Evolutionary conservation across 1,140 invertebrate species (phyloP), one percentile per base, ranked within the genome.

Genomic region (Penaeus indicus): DNA sequence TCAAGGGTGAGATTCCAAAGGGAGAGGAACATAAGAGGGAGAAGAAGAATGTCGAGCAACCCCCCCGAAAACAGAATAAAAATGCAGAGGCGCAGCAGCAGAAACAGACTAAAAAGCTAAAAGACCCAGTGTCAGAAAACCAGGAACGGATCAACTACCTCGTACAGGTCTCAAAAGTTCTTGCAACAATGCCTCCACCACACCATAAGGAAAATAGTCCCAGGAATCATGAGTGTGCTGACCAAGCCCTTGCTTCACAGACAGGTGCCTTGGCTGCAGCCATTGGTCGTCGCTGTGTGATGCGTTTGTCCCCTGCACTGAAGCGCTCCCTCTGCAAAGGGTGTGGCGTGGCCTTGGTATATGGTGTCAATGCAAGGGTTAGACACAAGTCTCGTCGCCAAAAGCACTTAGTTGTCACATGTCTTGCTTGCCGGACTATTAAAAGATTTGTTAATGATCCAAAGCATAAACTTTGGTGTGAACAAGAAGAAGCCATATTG

Each of bases 111-210:
- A 86, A 89, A 60, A 69, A 81, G n/a, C 85, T 85, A 42, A 88
- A 88, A 22, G 84, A 85, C 32, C 86, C 85, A n/a, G 90, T 86
- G 25, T 86, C 86, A 42, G 90, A 90, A 60, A 90, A 90, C 78
- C 72, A 83, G 54, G 90, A 90, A 54, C 90, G 90, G 19, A 90
- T 90, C 60, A 90, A 90, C 80, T 90, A 88, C 85, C 86, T 90
- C 11, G 84, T 88, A 54, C 90, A 90, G 78, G 80, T 69, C 8
- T 88, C 87, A 77, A 60, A 61, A 27, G 72, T 72, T 25, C 18
- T 88, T 61, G 72, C n/a, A 42, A 75, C 27, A 19, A 75, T 75
- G 72, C 54, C 54, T 54, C 54, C 54, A 5, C 10, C 54, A 54
- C 10, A 54, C 7, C 11, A 54, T 0, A 54, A 54, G 54, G 16